Conservation (phyloP, 2,888 invertebrate genomes). For the Cryptosula pallasiana region DNA sequence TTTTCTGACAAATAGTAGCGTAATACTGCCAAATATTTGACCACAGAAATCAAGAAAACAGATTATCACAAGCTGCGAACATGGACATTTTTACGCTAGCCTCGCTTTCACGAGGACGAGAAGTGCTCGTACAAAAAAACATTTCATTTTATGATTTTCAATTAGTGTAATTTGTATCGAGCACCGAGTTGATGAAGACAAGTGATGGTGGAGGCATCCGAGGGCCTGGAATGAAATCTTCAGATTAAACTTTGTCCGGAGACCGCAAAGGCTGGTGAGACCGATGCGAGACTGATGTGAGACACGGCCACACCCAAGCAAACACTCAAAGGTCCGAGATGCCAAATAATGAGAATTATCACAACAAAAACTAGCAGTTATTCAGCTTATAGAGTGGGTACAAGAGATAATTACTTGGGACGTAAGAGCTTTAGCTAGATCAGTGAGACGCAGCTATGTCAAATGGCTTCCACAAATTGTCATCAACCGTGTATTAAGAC, state of each 20-base stretch:
- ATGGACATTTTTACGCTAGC: too few relatives aligned
- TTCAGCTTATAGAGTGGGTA: background rate
- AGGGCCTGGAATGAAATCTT: background rate
- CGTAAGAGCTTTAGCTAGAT: background rate
- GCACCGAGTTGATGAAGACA: too few relatives aligned
- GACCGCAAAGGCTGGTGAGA: background rate
- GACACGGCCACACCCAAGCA: background rate
- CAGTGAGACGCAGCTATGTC: background rate
- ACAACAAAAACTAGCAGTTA: background rate
- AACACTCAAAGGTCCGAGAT: background rate
- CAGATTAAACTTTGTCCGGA: background rate
- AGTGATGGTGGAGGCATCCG: too few relatives aligned
- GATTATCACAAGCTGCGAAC: too few relatives aligned
- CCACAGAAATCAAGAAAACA: too few relatives aligned
- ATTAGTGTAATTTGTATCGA: too few relatives aligned
- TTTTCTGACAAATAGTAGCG: too few relatives aligned
- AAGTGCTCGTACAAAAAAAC: too few relatives aligned
- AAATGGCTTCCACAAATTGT: conserved; percentile 18
- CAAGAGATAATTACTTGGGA: background rate
- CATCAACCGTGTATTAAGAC: background rate
- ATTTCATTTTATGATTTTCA: too few relatives aligned
- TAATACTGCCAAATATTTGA: too few relatives aligned
- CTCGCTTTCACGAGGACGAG: too few relatives aligned
- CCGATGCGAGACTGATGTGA: background rate
- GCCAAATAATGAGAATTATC: background rate